A percentile compares a stretch with the other conserved stretches of the same genome.
Conservation (phyloP, 1,140 invertebrate species). For the Drosophila tropicalis region DNA sequence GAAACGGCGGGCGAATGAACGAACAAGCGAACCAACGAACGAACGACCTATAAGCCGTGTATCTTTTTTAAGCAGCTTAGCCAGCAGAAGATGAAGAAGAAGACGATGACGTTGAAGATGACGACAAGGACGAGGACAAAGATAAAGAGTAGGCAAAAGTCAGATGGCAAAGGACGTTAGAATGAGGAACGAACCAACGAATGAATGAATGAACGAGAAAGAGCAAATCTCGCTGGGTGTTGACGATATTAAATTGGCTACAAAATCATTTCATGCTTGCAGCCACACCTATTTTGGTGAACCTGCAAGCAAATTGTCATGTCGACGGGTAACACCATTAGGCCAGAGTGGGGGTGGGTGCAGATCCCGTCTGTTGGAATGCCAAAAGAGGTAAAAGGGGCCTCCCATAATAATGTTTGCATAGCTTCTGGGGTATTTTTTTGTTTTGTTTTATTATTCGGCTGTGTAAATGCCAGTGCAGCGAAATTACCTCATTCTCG, state of each 20-base stretch:
- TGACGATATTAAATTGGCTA: conserved; percentile 14
- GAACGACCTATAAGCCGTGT: conserved; percentile 21
- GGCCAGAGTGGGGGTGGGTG: background rate
- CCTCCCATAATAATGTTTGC: conserved; percentile 74
- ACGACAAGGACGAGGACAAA: background rate
- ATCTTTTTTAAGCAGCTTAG: conserved; percentile 24
- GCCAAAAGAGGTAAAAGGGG: background rate
- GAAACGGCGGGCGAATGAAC: conserved; percentile 1
- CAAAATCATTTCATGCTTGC: conserved; percentile 12
- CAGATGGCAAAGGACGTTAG: background rate
- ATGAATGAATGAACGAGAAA: too few species aligned
- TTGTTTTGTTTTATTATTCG: conserved; percentile 56
- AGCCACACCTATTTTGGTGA: conserved; percentile 9
- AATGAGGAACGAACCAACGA: background rate
- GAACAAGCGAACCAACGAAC: background rate
- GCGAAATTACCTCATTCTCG: conserved; percentile 43
- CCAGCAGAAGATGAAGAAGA: background rate
- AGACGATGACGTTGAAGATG: background rate
- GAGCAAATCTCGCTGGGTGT: conserved; percentile 7
- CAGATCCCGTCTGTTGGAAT: too few species aligned
- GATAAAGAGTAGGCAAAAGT: conserved; percentile 4
- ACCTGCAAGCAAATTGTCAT: background rate
- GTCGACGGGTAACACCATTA: background rate
- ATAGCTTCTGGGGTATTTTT: conserved; percentile 62
- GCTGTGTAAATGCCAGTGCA: conserved; percentile 70